phyloP scores from a whole-genome alignment of 2,888 invertebrate species.

The Pristionchus mayeri region DNA sequence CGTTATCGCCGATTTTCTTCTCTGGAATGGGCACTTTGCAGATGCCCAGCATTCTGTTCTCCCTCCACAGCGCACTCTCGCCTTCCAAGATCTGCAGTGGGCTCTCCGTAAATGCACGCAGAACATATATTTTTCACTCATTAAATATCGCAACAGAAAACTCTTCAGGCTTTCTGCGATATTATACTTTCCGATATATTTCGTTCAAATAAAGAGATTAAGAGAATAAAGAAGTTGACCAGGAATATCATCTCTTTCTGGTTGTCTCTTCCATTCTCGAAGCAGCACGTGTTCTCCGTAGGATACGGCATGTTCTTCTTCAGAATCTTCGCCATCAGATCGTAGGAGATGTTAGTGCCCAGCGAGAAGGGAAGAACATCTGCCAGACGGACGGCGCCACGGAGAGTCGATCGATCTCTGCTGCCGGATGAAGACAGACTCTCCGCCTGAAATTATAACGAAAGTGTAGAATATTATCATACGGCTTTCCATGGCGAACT shows the following conservation, averaged over 20 bases:
- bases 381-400: background rate
- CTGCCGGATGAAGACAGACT: background rate
- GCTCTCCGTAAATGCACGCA: too few species aligned
- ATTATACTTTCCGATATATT: too few species aligned
- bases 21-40: background rate
- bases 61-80: background rate
- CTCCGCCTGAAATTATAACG: too few species aligned
- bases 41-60: background rate
- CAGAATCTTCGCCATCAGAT: background rate
- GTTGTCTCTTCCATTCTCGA: background rate
- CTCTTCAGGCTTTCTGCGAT: too few species aligned
- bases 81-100: background rate
- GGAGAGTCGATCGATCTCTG: background rate
- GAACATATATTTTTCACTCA: too few species aligned
- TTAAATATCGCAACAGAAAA: background rate
- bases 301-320: constrained; percentile 6
- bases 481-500: too few species aligned
- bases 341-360: background rate
- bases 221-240: too few species aligned
- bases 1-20: background rate
- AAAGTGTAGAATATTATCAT: too few species aligned
- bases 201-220: too few species aligned
- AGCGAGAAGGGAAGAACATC: constrained; percentile 4
- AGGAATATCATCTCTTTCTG: background rate
- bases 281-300: background rate